Conservation (phyloP, 1,140 invertebrate species). For the Anthonomus grandis region DNA sequence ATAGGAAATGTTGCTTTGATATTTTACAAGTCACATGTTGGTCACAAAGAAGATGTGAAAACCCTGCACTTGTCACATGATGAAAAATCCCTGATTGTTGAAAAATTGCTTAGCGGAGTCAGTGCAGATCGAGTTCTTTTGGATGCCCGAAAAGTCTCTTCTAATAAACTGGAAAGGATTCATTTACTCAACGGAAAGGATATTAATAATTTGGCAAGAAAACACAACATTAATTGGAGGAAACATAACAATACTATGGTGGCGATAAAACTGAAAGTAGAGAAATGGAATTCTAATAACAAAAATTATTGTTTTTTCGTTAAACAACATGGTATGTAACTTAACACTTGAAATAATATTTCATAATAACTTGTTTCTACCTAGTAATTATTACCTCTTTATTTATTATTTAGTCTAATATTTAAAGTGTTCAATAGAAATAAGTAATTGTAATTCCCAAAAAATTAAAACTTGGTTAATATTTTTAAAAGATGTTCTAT, state of each 20-base stretch:
- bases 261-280: slow-evolving; percentile 12
- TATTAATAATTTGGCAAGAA: slow-evolving; percentile 13
- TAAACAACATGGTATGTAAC: slow-evolving; percentile 15
- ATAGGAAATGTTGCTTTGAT: slow-evolving; percentile 5
- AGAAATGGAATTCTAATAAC: slow-evolving; percentile 22
- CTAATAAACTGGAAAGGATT: neutral
- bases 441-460: slow-evolving; percentile 22
- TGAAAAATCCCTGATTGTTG: slow-evolving; percentile 9
- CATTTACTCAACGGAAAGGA: slow-evolving; percentile 16
- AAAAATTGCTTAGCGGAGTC: slow-evolving; percentile 14
- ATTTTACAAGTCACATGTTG: slow-evolving; percentile 17
- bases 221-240: slow-evolving; percentile 17
- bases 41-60: slow-evolving; percentile 16
- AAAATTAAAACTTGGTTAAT: no score
- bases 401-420: neutral
- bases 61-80: slow-evolving; percentile 7
- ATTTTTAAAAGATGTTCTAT: no score
- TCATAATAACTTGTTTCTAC: neutral
- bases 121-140: slow-evolving; percentile 12
- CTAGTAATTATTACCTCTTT: neutral
- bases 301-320: slow-evolving; percentile 21
- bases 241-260: slow-evolving; percentile 16
- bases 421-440: slow-evolving; percentile 9
- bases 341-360: neutral
- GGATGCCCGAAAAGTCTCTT: slow-evolving; percentile 18